Base-by-base conservation (phyloP, 2,113 vertebrate genomes). In the Muscicapa adusta region DNA sequence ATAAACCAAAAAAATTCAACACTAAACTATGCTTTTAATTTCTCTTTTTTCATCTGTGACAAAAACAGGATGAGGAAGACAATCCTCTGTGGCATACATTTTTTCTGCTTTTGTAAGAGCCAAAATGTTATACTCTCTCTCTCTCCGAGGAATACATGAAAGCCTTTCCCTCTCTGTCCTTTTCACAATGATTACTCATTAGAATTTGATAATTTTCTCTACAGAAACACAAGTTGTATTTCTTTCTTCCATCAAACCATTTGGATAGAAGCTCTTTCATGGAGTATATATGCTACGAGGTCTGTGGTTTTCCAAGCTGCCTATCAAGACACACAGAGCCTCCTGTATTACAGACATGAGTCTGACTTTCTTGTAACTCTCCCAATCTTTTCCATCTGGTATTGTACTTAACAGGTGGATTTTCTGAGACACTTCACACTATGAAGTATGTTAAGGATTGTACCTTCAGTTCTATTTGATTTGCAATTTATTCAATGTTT, bases 401-500 rank as follows among this genome's bases (percentile, higher is more conserved):
- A 97, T 94, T 97, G 88, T 95, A 96, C 88, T 94, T 95, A 94
- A 83, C 93, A 96, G 93, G 87, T 90, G 93, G 88, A 88, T 95
- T 95, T 97, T 94, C 93, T 93, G 67, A 95, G 91, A 89, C 68
- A 67, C 85, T 96, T 96, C 95, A 95, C 89, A 94, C 92, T 84
- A 51, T 70, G 79, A 94, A 90, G 85, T 90, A 95, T 94, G 93
- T 71, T 93, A 93, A 85, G 71, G 82, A 88, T 93, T 88, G 56
- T 83, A 96, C 78, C 91, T 95, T 91, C 89, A 85, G 71, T 94
- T 91, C 89, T 94, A 95, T 96, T 97, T 95, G 88, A 83, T 96
- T 89, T 91, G 78, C 89, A 95, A 96, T 97, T 80, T 96, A 91
- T 96, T 94, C 91, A 94, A 91, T 95, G 78, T 96, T 96, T 92